Evolutionary conservation across 2,888 invertebrate species (phyloP).

Genomic region (Epistrophe grossulariae): DNA sequence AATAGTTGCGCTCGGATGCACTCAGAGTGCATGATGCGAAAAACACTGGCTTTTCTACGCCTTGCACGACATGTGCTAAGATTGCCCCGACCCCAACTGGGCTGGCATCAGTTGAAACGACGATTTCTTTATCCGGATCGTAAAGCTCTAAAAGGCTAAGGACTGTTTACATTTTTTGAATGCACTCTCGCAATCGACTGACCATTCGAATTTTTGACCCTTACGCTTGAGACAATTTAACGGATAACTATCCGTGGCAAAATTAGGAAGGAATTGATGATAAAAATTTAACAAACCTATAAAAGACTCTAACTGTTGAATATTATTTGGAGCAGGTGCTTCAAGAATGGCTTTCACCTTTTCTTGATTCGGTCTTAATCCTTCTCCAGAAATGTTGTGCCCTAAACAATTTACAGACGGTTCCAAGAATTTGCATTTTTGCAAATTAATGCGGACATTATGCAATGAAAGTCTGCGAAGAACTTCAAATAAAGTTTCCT

Average conservation of each 20-base stretch:
- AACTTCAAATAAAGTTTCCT: background rate
- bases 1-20: constrained; percentile 21
- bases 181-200: too few relatives aligned
- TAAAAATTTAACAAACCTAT: background rate
- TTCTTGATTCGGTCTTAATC: background rate
- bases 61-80: too few relatives aligned
- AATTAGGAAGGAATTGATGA: too few relatives aligned
- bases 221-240: too few relatives aligned
- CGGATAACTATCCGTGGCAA: background rate
- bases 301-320: constrained; percentile 25
- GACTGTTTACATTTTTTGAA: too few relatives aligned
- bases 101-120: too few relatives aligned
- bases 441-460: background rate
- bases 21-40: background rate
- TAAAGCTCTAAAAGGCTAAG: too few relatives aligned
- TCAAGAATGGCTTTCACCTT: background rate
- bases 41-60: constrained; percentile 19
- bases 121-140: too few relatives aligned
- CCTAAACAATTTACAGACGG: constrained; percentile 11
- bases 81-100: too few relatives aligned
- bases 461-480: background rate
- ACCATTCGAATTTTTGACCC: too few relatives aligned
- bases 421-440: background rate
- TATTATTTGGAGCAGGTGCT: constrained; percentile 17
- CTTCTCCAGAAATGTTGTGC: constrained; percentile 10